A percentile compares a stretch with the other conserved stretches of the same genome.
Evolutionary conservation across 2,888 invertebrate genomes (phyloP).

Genomic region (Aproaerema taeniolella): DNA sequence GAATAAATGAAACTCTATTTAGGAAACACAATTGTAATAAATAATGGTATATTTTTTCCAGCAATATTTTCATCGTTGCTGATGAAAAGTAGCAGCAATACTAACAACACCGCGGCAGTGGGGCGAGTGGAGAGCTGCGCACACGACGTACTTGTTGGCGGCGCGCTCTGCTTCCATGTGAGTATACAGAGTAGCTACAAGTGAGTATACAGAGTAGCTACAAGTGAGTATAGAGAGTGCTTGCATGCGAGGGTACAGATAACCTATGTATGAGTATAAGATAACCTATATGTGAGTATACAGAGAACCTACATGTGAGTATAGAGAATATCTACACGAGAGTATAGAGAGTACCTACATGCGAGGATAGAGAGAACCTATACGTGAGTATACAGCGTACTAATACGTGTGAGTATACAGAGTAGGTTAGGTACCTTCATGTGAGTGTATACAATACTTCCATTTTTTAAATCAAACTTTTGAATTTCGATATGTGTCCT

Average conservation of each 20-base stretch:
- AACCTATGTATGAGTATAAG: too few relatives aligned
- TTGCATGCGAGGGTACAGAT: slow-evolving; percentile 82
- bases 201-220: slow-evolving; percentile 71
- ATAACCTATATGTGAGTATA: too few relatives aligned
- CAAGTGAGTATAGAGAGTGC: slow-evolving; percentile 79
- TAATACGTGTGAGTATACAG: too few relatives aligned
- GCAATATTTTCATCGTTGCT: slow-evolving; percentile 82
- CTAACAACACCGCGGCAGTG: slow-evolving; percentile 81
- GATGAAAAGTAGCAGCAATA: slow-evolving; percentile 83
- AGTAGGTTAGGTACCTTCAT: too few relatives aligned
- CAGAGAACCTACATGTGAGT: too few relatives aligned
- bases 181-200: slow-evolving; percentile 70
- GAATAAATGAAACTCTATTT: too few relatives aligned
- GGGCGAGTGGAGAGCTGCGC: slow-evolving; percentile 73
- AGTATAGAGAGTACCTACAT: too few relatives aligned
- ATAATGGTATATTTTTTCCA: slow-evolving; percentile 57
- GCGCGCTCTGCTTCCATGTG: slow-evolving; percentile 91
- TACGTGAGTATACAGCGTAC: too few relatives aligned
- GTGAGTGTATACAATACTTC: not conserved
- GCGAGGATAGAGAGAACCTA: too few relatives aligned
- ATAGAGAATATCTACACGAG: too few relatives aligned
- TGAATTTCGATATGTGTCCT: not conserved
- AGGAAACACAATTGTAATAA: too few relatives aligned
- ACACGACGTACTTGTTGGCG: slow-evolving; percentile 85
- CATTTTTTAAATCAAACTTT: too few relatives aligned